These are phyloP conservation scores for Fragum whitleyi DNA, from an alignment of 2,888 invertebrate genomes.

Conservation along the genomic window DNA sequence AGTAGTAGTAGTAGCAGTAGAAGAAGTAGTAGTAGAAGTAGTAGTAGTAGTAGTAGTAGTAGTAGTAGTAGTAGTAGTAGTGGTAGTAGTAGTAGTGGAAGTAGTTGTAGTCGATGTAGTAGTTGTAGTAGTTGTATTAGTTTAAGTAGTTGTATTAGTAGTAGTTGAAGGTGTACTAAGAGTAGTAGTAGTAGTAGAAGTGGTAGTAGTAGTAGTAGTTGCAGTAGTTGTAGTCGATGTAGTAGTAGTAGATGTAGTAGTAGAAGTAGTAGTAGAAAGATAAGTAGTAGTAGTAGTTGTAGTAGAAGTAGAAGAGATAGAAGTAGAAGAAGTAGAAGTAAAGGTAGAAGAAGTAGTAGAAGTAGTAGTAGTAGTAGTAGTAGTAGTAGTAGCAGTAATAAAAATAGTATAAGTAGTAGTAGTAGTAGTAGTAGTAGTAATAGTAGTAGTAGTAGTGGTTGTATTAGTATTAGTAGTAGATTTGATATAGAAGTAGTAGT, in stretches of 20 bases:
- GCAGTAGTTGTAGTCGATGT: too few species aligned
- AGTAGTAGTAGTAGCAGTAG: slow-evolving; percentile 32
- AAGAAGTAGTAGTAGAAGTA: slow-evolving; percentile 24
- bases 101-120: slow-evolving; percentile 38
- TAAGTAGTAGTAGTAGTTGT: too few species aligned
- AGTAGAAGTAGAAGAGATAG: slow-evolving; percentile 3
- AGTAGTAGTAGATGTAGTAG: slow-evolving; percentile 29
- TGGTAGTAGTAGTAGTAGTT: slow-evolving; percentile 19
- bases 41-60: slow-evolving; percentile 35
- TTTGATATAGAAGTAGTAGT: slow-evolving; percentile 1
- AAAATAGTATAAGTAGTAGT: slow-evolving; percentile 33
- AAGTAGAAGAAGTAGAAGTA: slow-evolving; percentile 31
- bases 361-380: slow-evolving; percentile 33
- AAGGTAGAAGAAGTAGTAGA: slow-evolving; percentile 32
- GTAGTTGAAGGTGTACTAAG: slow-evolving; percentile 9
- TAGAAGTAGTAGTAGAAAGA: not conserved
- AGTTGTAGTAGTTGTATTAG: slow-evolving; percentile 28
- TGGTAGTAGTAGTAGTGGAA: slow-evolving; percentile 25
- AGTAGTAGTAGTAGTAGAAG: slow-evolving; percentile 18
- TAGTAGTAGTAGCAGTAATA: slow-evolving; percentile 34
- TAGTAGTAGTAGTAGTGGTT: slow-evolving; percentile 40
- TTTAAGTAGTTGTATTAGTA: slow-evolving; percentile 3
- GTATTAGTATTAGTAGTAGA: slow-evolving; percentile 33
- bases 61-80: slow-evolving; percentile 31
- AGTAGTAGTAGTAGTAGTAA: slow-evolving; percentile 33